Percentiles rank a stretch among this genome's conserved stretches.
Conservation (phyloP, 2,888 invertebrate genomes). For the Parnassius smintheus region DNA sequence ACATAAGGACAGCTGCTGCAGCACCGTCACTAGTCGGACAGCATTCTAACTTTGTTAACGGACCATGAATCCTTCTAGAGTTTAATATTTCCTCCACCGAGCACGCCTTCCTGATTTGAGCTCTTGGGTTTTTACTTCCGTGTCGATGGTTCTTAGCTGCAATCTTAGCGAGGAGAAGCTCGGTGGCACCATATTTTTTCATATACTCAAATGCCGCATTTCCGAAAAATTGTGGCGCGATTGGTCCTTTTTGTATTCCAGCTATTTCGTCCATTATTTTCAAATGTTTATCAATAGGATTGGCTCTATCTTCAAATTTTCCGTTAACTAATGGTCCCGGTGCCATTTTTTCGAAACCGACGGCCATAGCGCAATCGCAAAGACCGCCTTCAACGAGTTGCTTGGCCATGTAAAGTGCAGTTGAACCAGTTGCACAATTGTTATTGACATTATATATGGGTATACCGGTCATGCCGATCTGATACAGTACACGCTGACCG, state of each 20-base stretch:
- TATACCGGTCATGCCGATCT: constrained; percentile 97
- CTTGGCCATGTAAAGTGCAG: constrained; percentile 93
- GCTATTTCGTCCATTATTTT: constrained; percentile 90
- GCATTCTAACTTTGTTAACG: constrained; percentile 97
- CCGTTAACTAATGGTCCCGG: constrained; percentile 90
- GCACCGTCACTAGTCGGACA: constrained; percentile 99
- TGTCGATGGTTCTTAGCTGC: constrained; percentile 99
- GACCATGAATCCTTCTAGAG: constrained; percentile 94
- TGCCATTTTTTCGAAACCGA: constrained; percentile 99
- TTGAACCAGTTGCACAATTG: constrained; percentile 98
- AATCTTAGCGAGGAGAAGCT: constrained; percentile 98
- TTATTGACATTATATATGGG: constrained; percentile 99
- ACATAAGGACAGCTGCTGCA: constrained; percentile 94
- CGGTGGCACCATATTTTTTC: constrained; percentile 96
- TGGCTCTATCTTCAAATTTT: constrained; percentile 90
- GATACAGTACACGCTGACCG: constrained; percentile 97
- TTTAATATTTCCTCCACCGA: constrained; percentile 93
- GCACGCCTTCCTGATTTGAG: constrained; percentile 96
- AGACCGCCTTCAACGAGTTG: constrained; percentile 95
- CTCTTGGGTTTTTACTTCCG: constrained; percentile 97
- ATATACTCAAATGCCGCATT: constrained; percentile 98
- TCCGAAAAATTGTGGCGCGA: constrained; percentile 97
- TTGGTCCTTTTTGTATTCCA: constrained; percentile 91
- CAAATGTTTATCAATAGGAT: constrained; percentile 94
- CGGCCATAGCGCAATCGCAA: constrained; percentile 92